Conservation (phyloP, 2,888 invertebrate genomes). For the Polymixis flavicincta region DNA sequence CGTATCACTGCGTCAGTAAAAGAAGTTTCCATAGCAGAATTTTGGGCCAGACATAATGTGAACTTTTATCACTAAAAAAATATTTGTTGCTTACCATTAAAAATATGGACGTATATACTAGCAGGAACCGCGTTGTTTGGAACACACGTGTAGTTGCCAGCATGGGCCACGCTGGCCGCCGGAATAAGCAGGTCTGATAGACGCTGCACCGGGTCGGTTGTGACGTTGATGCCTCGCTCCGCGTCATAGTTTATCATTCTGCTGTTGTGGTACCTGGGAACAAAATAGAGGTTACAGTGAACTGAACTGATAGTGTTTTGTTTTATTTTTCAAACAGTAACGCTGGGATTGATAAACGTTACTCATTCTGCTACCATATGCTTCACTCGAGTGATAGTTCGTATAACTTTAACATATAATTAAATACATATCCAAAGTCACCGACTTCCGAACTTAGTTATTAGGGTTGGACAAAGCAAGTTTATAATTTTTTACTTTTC, state of each 20-base stretch:
- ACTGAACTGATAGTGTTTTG: neutral
- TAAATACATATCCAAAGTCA: too few species aligned
- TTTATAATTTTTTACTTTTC: too few species aligned
- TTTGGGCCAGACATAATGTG: neutral
- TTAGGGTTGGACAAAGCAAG: too few species aligned
- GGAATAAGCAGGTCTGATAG: slow-evolving; percentile 92
- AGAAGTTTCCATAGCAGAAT: too few species aligned
- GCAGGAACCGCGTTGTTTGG: slow-evolving; percentile 97
- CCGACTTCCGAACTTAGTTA: too few species aligned
- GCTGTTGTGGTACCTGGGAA: slow-evolving; percentile 94
- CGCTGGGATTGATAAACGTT: neutral
- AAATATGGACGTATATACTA: slow-evolving; percentile 94
- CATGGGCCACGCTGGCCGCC: slow-evolving; percentile 92
- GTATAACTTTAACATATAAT: too few species aligned
- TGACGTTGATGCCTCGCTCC: slow-evolving; percentile 96
- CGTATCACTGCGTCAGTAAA: too few species aligned
- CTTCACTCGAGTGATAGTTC: too few species aligned
- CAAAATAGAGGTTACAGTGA: neutral
- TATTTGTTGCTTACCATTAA: slow-evolving; percentile 28
- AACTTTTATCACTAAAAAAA: neutral
- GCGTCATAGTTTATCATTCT: slow-evolving; percentile 98
- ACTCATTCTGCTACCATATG: too few species aligned
- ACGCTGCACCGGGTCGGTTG: slow-evolving; percentile 94
- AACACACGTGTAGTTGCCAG: slow-evolving; percentile 97
- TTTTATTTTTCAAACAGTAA: neutral